phyloP scores from a whole-genome alignment of 2,113 vertebrate species.

The Seriola quinqueradiata region DNA sequence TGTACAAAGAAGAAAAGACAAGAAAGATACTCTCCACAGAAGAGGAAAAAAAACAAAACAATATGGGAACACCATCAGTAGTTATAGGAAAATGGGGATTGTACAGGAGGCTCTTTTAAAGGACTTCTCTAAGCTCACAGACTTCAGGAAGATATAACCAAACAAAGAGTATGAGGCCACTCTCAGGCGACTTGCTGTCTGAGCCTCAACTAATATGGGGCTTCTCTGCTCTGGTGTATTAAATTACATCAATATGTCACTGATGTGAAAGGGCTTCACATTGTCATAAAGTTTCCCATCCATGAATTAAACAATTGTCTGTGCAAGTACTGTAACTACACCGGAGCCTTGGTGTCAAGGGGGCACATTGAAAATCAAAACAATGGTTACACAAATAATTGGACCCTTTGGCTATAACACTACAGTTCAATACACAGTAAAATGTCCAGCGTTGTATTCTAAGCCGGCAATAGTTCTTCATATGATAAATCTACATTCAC shows the following conservation, averaged over 20 bases:
- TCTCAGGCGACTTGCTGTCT: neutral
- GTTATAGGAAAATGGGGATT: neutral
- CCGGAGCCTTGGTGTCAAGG: neutral
- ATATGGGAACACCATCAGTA: neutral
- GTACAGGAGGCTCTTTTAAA: neutral
- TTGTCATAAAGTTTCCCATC: neutral
- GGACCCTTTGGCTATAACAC: neutral
- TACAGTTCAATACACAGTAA: neutral
- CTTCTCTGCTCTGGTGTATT: neutral
- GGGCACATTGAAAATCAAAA: neutral
- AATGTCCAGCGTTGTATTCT: neutral
- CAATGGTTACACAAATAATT: neutral
- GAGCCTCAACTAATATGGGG: neutral
- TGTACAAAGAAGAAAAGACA: neutral
- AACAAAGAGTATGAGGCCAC: conserved; percentile 14
- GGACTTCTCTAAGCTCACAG: neutral
- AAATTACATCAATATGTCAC: neutral
- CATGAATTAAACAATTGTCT: neutral
- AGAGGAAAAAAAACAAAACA: neutral
- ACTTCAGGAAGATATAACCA: conserved; percentile 5
- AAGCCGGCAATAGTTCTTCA: neutral
- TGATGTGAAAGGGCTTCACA: neutral
- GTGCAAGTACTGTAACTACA: neutral
- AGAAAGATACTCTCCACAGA: neutral
- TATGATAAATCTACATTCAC: neutral